Evolutionary conservation across 2,113 vertebrate species (phyloP).

Genomic region (Stercorarius parasiticus): DNA sequence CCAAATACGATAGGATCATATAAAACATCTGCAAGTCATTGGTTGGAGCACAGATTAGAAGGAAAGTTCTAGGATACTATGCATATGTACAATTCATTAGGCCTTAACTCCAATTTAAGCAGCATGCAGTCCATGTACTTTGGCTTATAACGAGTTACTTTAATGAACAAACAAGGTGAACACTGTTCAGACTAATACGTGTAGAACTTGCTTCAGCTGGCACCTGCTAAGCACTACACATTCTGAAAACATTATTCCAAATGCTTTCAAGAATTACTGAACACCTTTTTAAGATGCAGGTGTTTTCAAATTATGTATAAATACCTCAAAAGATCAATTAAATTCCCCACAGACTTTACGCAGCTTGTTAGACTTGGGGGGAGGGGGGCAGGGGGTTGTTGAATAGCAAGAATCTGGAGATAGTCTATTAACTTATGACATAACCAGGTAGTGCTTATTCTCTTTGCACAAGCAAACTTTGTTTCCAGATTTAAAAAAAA

Average conservation of each 20-base stretch:
- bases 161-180: constrained; percentile 49
- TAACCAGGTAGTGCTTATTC: neutral
- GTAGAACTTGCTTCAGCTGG: neutral
- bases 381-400: neutral
- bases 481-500: neutral
- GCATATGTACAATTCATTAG: constrained; percentile 38
- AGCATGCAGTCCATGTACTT: neutral
- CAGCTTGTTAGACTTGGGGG: neutral
- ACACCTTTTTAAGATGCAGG: neutral
- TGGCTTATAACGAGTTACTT: neutral
- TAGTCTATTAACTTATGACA: neutral
- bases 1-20: constrained; percentile 29
- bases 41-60: constrained; percentile 40
- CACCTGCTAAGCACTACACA: constrained; percentile 10
- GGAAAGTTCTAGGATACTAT: constrained; percentile 12
- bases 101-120: constrained; percentile 23
- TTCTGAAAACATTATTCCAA: constrained; percentile 32
- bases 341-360: neutral
- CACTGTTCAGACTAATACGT: constrained; percentile 35
- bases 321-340: constrained; percentile 10
- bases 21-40: constrained; percentile 66
- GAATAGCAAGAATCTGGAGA: neutral
- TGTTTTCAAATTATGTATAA: constrained; percentile 28
- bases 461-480: neutral
- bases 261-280: constrained; percentile 23